Evolutionary conservation across 2,797 vertebrate genomes (phyloP), one percentile per base, ranked within the genome.

Genomic region (Tenualosa ilisha): DNA sequence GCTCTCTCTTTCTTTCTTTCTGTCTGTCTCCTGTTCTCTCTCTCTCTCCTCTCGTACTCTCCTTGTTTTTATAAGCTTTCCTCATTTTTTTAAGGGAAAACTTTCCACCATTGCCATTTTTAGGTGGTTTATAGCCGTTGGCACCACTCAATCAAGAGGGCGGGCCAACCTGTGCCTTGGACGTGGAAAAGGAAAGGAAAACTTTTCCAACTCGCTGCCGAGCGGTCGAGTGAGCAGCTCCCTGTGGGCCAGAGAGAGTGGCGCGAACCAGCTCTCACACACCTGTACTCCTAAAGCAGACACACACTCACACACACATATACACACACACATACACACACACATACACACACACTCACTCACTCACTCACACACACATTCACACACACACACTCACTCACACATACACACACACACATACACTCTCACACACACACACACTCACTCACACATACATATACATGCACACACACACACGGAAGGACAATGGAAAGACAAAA

Each of bases 41-140:
- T 93, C 89, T 88, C 87, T 82, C 82, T 37, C 53, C 51, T 20
- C 90, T 11, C 24, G 61, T n/a, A 65, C 81, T 89, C 88, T 85
- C 87, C 89, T 89, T 93, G 93, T 93, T 95, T 95, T 95, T 93
- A 95, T 93, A 94, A 91, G 92, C 91, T 87, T 88, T 91, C 91
- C 87, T 87, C 87, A 88, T 91, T 92, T 90, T 92, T 90, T 92
- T 86, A 92, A 91, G 91, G 92, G 91, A 91, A 94, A 95, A 94
- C 93, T 94, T 96, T 96, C 95, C 95, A 94, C 91, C 92, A 92
- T 93, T 93, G 94, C 94, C 95, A 95, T 96, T 95, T 95, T 95
- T 95, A 95, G 94, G 93, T 91, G 90, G 90, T 95, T 95, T 96
- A 96, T 95, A 93, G 94, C 90, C 86, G 89, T 95, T 96, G 95